These are phyloP conservation scores for Tachuris rubrigastra DNA, from an alignment of 2,113 vertebrate genomes.

Conservation along the genomic window DNA sequence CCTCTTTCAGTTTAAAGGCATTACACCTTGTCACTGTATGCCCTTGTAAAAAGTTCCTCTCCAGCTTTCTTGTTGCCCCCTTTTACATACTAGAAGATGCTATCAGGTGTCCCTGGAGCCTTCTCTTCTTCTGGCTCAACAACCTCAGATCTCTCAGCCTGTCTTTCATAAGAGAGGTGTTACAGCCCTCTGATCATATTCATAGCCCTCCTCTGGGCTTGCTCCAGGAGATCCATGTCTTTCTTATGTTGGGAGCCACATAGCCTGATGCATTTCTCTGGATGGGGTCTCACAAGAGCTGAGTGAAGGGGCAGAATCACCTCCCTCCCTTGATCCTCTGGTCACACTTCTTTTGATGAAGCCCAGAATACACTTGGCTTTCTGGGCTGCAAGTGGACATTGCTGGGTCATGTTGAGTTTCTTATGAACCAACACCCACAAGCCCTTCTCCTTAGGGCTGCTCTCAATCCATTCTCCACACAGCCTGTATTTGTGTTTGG, in stretches of 20 bases:
- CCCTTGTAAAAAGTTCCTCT: background rate
- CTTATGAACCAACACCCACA: background rate
- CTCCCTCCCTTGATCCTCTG: background rate
- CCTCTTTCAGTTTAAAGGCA: background rate
- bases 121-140: background rate
- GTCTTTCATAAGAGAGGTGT: background rate
- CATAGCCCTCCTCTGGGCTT: background rate
- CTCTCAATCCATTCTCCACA: background rate
- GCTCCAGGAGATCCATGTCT: too few species aligned
- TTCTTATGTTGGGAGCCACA: too few species aligned
- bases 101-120: background rate
- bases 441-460: background rate
- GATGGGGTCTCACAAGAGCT: background rate
- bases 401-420: background rate
- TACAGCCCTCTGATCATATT: background rate
- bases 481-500: background rate
- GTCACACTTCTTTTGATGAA: background rate
- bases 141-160: background rate
- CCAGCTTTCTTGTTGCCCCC: background rate
- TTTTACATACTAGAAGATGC: background rate
- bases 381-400: background rate
- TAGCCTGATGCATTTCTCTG: background rate
- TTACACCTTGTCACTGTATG: background rate
- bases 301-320: background rate
- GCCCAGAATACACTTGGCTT: rapidly evolving